Evolutionary conservation across 2,113 vertebrate genomes (phyloP), one percentile per base, ranked within the genome.

Genomic region (Oriolus oriolus): DNA sequence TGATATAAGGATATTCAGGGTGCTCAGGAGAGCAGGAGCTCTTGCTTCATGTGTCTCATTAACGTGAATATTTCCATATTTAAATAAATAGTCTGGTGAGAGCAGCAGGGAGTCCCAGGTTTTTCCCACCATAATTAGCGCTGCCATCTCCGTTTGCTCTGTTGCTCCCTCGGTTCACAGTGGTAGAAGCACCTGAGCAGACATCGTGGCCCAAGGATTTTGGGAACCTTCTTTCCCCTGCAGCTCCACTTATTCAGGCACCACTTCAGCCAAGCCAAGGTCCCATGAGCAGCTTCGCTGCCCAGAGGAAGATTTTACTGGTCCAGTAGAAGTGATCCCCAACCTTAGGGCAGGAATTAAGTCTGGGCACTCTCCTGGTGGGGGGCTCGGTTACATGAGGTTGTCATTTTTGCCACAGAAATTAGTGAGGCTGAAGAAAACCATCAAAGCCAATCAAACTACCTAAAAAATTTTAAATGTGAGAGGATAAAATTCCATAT

Each of bases 171-270:
- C 30, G 12, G 13, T 15, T 91, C 45, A 18, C 16, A 35, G 63
- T 11, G n/a, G 13, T 30, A 37, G n/a, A 52, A 89, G 16, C 28
- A 54, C 7, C 23, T 1, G 0, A 80, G 54, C 49, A 65, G 64
- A 56, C 24, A 16, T 16, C 0, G 0, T 31, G 52, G 31, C 49
- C 53, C 6, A 7, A 10, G 39, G 49, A 53, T 59, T 45, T 6
- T 3, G 1, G 77, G 16, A 70, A 37, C 15, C 60, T 49, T 4
- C 39, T 73, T 76, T 73, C 5, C 63, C 39, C 76, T 13, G 3
- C 52, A 77, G 26, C 39, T 80, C 53, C 27, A 18, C 39, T 64
- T 33, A 31, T 5, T 56, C 73, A 59, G 49, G 63, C 39, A 83
- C 28, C 31, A 2, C 69, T 80, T 76, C 84, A 93, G 73, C 52